phyloP scores from a whole-genome alignment of 1,140 invertebrate genomes.

The Drosophila sp. region DNA sequence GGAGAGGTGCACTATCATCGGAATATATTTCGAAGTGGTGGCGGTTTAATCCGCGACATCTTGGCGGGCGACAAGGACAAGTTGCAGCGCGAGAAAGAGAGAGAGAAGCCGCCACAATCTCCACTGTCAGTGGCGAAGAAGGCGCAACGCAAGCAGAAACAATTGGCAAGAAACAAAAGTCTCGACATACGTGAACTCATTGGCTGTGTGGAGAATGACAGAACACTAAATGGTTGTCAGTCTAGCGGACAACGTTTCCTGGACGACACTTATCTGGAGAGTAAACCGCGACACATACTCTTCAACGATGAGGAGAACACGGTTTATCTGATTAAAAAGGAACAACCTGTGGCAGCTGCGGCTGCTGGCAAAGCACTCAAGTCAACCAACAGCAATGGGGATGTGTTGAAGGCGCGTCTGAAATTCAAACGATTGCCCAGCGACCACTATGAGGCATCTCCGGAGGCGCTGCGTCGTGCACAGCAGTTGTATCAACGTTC shows the following conservation, averaged over 20 bases:
- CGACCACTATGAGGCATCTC: constrained; percentile 60
- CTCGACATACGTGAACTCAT: constrained; percentile 79
- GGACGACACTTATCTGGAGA: constrained; percentile 81
- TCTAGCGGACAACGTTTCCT: constrained; percentile 55
- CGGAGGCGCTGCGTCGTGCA: constrained; percentile 65
- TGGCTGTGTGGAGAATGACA: constrained; percentile 65
- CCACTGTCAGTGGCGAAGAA: constrained; percentile 53
- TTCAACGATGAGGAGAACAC: constrained; percentile 83
- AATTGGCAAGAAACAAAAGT: constrained; percentile 75
- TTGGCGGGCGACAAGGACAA: constrained; percentile 72
- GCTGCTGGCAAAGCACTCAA: constrained; percentile 44
- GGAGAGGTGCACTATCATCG: constrained; percentile 71
- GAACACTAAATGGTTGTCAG: not conserved
- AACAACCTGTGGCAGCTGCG: constrained; percentile 61
- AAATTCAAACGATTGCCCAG: constrained; percentile 75
- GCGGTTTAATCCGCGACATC: constrained; percentile 78
- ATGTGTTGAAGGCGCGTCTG: constrained; percentile 69
- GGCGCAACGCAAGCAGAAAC: constrained; percentile 60
- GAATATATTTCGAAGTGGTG: constrained; percentile 80
- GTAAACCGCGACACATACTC: constrained; percentile 77
- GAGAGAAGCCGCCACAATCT: constrained; percentile 65
- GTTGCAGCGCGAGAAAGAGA: constrained; percentile 43
- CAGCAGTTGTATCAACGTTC: constrained; percentile 63
- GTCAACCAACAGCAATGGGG: constrained; percentile 33
- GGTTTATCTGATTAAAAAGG: constrained; percentile 80